A percentile compares a stretch with the other conserved stretches of the same genome.
Conservation (phyloP, 1,140 invertebrate species). For the Hycleus phaleratus region DNA sequence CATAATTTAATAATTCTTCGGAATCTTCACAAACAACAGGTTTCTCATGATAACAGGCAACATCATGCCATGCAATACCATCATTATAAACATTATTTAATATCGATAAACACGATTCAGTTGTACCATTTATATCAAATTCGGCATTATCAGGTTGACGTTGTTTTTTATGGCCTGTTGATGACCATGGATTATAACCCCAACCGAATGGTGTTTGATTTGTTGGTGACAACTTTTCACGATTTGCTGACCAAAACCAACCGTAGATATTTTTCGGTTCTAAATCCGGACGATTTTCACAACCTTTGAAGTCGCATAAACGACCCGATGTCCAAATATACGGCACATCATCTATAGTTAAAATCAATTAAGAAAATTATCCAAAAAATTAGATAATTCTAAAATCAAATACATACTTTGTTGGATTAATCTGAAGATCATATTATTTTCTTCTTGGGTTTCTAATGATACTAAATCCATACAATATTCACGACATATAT, state of each 20-base stretch:
- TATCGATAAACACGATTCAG: constrained; percentile 76
- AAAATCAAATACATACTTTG: constrained; percentile 56
- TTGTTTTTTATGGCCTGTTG: constrained; percentile 80
- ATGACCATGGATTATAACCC: constrained; percentile 78
- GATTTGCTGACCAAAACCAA: constrained; percentile 90
- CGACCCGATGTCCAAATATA: constrained; percentile 89
- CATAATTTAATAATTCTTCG: constrained; percentile 76
- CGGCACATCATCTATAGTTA: constrained; percentile 66
- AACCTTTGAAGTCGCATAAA: constrained; percentile 88
- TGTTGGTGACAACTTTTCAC: constrained; percentile 79
- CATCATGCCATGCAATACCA: constrained; percentile 86
- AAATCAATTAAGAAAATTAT: constrained; percentile 18
- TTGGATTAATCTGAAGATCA: constrained; percentile 78
- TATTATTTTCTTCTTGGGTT: constrained; percentile 81
- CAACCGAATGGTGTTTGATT: constrained; percentile 62
- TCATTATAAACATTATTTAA: constrained; percentile 89
- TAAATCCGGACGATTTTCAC: constrained; percentile 74
- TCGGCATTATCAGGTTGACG: constrained; percentile 86
- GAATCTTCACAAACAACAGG: constrained; percentile 83
- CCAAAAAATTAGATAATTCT: not conserved
- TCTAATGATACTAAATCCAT: constrained; percentile 87
- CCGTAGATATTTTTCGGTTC: constrained; percentile 78
- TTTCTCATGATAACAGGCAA: constrained; percentile 87
- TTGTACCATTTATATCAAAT: constrained; percentile 79
- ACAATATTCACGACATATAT: constrained; percentile 83